A percentile compares a stretch with the other conserved stretches of the same genome.
phyloP scores from a whole-genome alignment of 1,140 invertebrate species.

The Drosophila pseudoobscura region DNA sequence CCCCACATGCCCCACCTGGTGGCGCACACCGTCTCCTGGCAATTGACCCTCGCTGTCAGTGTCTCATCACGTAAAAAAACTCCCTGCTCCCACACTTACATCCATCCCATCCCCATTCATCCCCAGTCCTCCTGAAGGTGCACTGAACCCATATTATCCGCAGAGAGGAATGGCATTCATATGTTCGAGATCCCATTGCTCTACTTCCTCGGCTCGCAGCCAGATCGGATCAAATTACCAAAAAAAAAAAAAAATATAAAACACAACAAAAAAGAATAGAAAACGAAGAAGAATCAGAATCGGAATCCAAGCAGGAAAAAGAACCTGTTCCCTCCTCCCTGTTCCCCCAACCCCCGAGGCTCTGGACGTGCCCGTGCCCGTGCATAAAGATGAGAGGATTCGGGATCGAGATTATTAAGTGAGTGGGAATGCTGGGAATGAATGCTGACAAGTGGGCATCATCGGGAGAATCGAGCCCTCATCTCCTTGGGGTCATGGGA shows the following conservation, averaged over 20 bases:
- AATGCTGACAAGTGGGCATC: conserved; percentile 70
- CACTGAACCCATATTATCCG: conserved; percentile 41
- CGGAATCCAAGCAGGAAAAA: conserved; percentile 58
- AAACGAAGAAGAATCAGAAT: conserved; percentile 18
- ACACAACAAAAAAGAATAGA: not conserved
- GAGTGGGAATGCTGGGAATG: conserved; percentile 32
- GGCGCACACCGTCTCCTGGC: conserved; percentile 30
- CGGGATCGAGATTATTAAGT: conserved; percentile 31
- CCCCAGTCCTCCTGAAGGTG: conserved; percentile 33
- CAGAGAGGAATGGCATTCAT: conserved; percentile 65
- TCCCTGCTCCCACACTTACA: conserved; percentile 34
- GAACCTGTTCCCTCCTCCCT: conserved; percentile 73
- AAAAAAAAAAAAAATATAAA: conserved; percentile 60
- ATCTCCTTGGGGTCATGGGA: conserved; percentile 60
- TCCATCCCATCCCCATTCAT: not conserved
- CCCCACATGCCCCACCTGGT: conserved; percentile 32
- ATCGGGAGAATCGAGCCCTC: conserved; percentile 46
- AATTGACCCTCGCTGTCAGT: conserved; percentile 45
- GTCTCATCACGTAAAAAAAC: conserved; percentile 37
- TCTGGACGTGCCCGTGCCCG: conserved; percentile 51
- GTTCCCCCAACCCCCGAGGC: not conserved
- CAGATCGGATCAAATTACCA: conserved; percentile 66
- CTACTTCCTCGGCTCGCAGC: conserved; percentile 60
- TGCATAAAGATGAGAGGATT: conserved; percentile 53
- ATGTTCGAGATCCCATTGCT: conserved; percentile 64